Percentiles rank a stretch among this genome's conserved stretches.
phyloP scores from a whole-genome alignment of 2,888 invertebrate genomes.

The Amiota communis region DNA sequence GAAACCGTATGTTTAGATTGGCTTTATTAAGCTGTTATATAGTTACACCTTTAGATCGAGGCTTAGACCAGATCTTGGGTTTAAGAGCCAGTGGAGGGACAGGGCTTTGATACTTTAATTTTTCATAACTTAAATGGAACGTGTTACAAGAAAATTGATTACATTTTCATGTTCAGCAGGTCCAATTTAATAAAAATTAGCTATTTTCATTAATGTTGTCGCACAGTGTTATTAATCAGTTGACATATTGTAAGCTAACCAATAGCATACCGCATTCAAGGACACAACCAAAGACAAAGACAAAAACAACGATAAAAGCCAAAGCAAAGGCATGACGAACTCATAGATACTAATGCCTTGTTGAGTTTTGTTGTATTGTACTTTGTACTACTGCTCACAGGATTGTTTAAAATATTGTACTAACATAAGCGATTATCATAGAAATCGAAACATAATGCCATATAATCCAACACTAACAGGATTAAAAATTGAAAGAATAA shows the following conservation, averaged over 20 bases:
- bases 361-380: background rate
- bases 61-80: no score
- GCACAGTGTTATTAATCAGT: conserved; percentile 21
- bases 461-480: conserved; percentile 47
- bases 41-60: no score
- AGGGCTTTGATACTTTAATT: no score
- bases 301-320: background rate
- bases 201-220: no score
- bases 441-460: conserved; percentile 40
- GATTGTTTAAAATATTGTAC: conserved; percentile 19
- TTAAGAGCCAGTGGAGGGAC: no score
- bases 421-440: conserved; percentile 42
- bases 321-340: background rate
- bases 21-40: no score
- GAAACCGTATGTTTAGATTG: no score
- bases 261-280: background rate
- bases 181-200: no score
- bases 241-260: conserved; percentile 5
- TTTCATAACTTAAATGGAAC: no score
- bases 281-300: background rate
- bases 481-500: conserved; percentile 42
- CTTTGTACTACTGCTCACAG: background rate
- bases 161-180: no score
- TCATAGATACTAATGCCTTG: background rate
- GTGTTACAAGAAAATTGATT: no score